Percentiles rank a stretch among this genome's conserved stretches.
These are phyloP conservation scores for Synanthedon andrenaeformis DNA, from an alignment of 2,888 invertebrate genomes.

Conservation along the genomic window DNA sequence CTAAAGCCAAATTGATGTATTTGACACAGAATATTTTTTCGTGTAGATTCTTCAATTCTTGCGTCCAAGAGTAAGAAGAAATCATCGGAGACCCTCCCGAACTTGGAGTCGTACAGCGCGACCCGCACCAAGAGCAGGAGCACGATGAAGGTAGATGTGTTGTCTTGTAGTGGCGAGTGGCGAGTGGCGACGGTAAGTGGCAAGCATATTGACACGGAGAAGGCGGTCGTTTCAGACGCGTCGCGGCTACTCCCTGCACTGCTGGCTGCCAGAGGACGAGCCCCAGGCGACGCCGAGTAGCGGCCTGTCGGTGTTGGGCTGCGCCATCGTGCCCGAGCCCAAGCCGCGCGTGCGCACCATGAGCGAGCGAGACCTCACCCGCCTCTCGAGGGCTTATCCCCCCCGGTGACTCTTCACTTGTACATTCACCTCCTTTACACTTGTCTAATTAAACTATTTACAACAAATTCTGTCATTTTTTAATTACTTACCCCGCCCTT, in stretches of 20 bases:
- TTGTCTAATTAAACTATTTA: too few species aligned
- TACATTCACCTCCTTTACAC: too few species aligned
- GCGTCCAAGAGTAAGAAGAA: constrained; percentile 53
- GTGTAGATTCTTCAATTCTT: constrained; percentile 47
- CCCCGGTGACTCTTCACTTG: not conserved
- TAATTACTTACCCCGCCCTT: too few species aligned
- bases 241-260: constrained; percentile 63
- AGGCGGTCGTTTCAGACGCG: constrained; percentile 69
- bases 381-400: constrained; percentile 21
- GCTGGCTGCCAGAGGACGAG: constrained; percentile 53
- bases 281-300: constrained; percentile 24
- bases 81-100: constrained; percentile 42
- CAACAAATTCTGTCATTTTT: too few species aligned
- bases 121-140: constrained; percentile 40
- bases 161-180: too few species aligned
- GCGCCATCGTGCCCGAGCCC: constrained; percentile 67
- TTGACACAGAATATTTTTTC: too few species aligned
- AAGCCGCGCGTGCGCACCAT: constrained; percentile 70
- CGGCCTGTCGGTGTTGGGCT: constrained; percentile 63
- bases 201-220: constrained; percentile 5
- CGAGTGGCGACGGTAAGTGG: not conserved
- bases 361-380: constrained; percentile 69
- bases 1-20: too few species aligned
- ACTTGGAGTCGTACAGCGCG: constrained; percentile 45
- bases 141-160: constrained; percentile 43